These are phyloP conservation scores for Blastomussa wellsi DNA, from an alignment of 92 coral and sea anemone genomes.

Conservation along the genomic window DNA sequence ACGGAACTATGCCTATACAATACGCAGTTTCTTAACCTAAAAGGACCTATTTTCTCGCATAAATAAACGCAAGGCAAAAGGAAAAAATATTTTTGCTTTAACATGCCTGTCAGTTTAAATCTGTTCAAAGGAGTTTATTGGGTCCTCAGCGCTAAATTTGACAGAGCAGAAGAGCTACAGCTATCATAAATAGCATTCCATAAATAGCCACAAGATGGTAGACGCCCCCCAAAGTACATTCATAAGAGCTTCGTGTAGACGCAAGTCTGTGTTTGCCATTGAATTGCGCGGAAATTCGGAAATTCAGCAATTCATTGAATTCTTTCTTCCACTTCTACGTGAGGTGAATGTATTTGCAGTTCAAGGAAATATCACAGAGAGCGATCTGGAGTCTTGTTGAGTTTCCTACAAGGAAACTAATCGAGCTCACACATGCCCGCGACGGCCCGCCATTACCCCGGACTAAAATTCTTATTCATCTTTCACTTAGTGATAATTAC, in stretches of 20 bases:
- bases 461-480: neutral
- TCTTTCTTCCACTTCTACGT: neutral
- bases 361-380: slow-evolving; percentile 6
- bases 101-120: neutral
- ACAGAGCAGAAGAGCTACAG: neutral
- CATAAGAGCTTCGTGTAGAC: neutral
- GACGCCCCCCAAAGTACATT: slow-evolving; percentile 12
- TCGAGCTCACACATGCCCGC: neutral
- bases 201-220: neutral
- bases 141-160: neutral
- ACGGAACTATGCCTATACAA: slow-evolving; percentile 20
- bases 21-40: neutral
- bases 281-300: slow-evolving; percentile 29
- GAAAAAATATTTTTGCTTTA: neutral
- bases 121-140: neutral
- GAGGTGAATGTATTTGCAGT: neutral
- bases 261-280: neutral
- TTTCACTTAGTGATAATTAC: slow-evolving; percentile 17
- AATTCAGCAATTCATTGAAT: slow-evolving; percentile 15
- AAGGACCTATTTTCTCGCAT: neutral
- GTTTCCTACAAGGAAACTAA: neutral
- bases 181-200: neutral
- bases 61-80: neutral
- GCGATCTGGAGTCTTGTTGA: neutral
- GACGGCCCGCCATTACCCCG: neutral